Evolutionary conservation across 2,888 invertebrate species (phyloP), one percentile per base, ranked within the genome.

Genomic region (Alcis repandata): DNA sequence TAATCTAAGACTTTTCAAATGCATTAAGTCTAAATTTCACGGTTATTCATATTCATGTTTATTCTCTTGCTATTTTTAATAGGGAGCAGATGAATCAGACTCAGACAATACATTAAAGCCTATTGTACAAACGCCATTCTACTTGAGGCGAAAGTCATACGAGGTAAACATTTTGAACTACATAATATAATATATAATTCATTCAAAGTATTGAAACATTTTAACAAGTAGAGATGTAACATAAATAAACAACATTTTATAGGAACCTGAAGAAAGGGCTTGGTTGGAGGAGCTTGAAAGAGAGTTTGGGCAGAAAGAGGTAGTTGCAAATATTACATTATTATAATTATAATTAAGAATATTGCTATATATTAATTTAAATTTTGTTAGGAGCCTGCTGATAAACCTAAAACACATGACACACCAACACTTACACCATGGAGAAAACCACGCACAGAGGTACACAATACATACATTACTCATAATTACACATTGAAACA

Each of bases 71-170:
- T 41, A 45, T 57, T 62, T 69, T 76, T 71, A 65, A 49, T 85
- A 85, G 85, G 84, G 77, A 36, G 82, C 83, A 36, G 81, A 82
- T 63, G 73, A 78, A 67, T 74, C 72, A 64, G 76, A 76, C 68
- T 72, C 72, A 36, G 70, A 74, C 20, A 78, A 70, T 70, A 73
- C 72, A 66, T 69, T 66, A 75, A 79, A 75, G 75, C 75, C 76
- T 19, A 17, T 32, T 19, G 69, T 70, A 74, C 79, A 81, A 69
- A 70, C 80, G 53, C 80, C 81, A 65, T 77, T 80, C 68, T 82
- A 79, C 69, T 78, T 83, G 70, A 80, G 84, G 74, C 83, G 82
- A 69, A 85, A 83, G 66, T 75, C 76, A 17, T 73, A 73, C 41
- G 85, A 85, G 85, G 86, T 87, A 83, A 77, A 67, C 33, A 32